Conservation (phyloP, 2,113 vertebrate genomes). For the Verasper variegatus region DNA sequence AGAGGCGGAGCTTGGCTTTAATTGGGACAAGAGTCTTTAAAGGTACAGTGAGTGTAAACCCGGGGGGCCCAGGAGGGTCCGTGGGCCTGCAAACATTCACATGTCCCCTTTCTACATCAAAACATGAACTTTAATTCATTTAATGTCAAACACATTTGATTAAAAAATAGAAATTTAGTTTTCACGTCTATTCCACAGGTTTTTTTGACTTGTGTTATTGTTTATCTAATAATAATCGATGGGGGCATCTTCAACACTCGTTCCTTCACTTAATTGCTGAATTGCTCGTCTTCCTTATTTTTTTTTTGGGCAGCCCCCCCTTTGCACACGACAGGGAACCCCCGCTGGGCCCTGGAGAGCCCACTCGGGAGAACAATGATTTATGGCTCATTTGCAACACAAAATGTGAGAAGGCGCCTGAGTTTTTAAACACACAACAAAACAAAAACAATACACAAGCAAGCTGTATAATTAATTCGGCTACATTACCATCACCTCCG, state of each 20-base stretch:
- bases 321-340: background rate
- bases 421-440: background rate
- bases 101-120: background rate
- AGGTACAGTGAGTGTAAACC: conserved; percentile 64
- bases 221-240: background rate
- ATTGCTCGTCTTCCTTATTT: conserved; percentile 2
- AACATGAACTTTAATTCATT: background rate
- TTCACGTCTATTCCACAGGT: background rate
- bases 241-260: background rate
- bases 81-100: background rate
- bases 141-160: too few species aligned
- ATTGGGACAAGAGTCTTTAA: conserved; percentile 75
- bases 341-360: conserved; percentile 1
- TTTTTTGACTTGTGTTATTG: background rate
- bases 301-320: background rate
- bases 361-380: conserved; percentile 10
- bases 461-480: background rate
- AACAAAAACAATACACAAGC: background rate
- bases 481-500: background rate
- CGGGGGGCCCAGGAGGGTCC: background rate
- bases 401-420: background rate
- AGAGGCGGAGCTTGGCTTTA: conserved; percentile 69
- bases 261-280: conserved; percentile 3
- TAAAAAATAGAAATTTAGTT: too few species aligned
- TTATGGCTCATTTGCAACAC: conserved; percentile 7